Percentiles rank a stretch among this genome's conserved stretches.
Evolutionary conservation across 2,113 vertebrate species (phyloP).

Genomic region (Gopherus evgoodei): DNA sequence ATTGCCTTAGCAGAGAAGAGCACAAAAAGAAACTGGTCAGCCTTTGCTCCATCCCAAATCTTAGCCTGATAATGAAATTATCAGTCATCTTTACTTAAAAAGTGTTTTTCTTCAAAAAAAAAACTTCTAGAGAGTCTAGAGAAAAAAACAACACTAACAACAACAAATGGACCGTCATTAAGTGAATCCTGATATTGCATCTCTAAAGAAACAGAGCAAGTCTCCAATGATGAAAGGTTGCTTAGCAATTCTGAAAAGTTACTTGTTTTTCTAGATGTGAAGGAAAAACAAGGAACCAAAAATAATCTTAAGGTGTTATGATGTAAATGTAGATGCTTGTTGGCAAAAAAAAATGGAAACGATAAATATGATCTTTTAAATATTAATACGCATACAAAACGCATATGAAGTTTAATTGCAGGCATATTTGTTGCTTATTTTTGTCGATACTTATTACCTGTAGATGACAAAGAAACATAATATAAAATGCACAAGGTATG

Average conservation of each 20-base stretch:
- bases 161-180: slow-evolving; percentile 34
- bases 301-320: slow-evolving; percentile 57
- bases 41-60: slow-evolving; percentile 32
- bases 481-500: slow-evolving; percentile 76
- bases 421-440: slow-evolving; percentile 76
- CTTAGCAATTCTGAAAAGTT: slow-evolving; percentile 67
- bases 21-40: slow-evolving; percentile 29
- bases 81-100: slow-evolving; percentile 67
- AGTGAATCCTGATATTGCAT: slow-evolving; percentile 63
- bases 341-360: slow-evolving; percentile 44
- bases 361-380: slow-evolving; percentile 65
- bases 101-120: not conserved
- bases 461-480: slow-evolving; percentile 73
- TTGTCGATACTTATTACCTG: slow-evolving; percentile 76
- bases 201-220: slow-evolving; percentile 46
- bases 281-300: slow-evolving; percentile 65
- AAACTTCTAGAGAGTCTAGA: not conserved
- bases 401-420: slow-evolving; percentile 75
- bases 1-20: slow-evolving; percentile 34
- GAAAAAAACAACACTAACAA: not conserved
- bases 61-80: slow-evolving; percentile 75
- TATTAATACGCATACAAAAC: slow-evolving; percentile 72
- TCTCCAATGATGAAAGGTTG: slow-evolving; percentile 48
- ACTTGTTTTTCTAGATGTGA: slow-evolving; percentile 57
- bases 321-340: slow-evolving; percentile 76